A percentile compares a stretch with the other conserved stretches of the same genome.
Conservation (phyloP, 2,113 vertebrate species). For the Etheostoma spectabile region DNA sequence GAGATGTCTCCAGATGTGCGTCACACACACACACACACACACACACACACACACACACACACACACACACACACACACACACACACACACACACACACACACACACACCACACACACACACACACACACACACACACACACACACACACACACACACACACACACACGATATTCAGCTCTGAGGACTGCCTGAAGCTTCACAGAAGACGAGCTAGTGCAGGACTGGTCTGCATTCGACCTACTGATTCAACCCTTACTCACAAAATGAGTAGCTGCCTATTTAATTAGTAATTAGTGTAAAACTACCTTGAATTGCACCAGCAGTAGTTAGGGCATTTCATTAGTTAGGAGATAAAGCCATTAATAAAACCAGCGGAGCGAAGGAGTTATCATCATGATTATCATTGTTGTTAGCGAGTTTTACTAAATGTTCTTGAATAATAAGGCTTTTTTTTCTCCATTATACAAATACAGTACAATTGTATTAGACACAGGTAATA, state of each 20-base stretch:
- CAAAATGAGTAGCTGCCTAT: conserved; percentile 59
- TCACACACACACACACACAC: conserved; percentile 36
- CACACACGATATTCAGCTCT: conserved; percentile 49
- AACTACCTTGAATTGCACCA: conserved; percentile 64
- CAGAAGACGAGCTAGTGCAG: conserved; percentile 39
- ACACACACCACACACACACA: conserved; percentile 14
- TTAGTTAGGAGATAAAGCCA: conserved; percentile 72
- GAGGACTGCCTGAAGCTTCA: conserved; percentile 56
- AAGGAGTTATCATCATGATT: conserved; percentile 52
- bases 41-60: conserved; percentile 32
- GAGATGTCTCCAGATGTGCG: conserved; percentile 21
- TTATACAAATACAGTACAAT: conserved; percentile 14
- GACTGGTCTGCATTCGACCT: conserved; percentile 16
- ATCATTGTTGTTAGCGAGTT: conserved; percentile 45
- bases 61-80: conserved; percentile 26
- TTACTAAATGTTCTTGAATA: conserved; percentile 24
- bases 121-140: conserved; percentile 23
- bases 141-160: conserved; percentile 23
- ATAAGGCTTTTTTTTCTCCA: background rate
- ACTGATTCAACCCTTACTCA: conserved; percentile 40
- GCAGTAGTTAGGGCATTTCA: conserved; percentile 69
- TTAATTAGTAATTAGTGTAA: conserved; percentile 73
- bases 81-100: conserved; percentile 40
- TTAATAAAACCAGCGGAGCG: conserved; percentile 65
- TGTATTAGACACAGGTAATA: background rate